These are phyloP conservation scores for Phortica okadai DNA, from an alignment of 2,888 invertebrate species.

Conservation along the genomic window DNA sequence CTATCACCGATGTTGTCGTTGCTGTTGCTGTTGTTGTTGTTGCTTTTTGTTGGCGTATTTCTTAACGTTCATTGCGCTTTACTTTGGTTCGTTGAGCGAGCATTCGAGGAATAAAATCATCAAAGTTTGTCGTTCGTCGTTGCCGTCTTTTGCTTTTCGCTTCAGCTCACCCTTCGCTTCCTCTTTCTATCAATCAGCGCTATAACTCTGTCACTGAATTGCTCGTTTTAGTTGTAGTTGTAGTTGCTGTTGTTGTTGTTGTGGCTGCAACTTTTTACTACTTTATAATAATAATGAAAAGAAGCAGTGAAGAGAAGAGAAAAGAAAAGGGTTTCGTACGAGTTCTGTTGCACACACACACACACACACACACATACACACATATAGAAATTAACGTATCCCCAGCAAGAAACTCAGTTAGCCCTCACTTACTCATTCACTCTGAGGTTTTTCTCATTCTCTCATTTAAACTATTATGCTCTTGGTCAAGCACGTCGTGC, in stretches of 20 bases:
- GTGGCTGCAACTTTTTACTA: neutral
- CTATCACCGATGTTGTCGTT: slow-evolving; percentile 32
- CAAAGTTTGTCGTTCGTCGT: slow-evolving; percentile 50
- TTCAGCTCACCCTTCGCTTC: neutral
- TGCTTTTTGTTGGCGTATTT: slow-evolving; percentile 42
- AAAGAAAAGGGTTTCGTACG: slow-evolving; percentile 11
- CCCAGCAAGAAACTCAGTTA: neutral
- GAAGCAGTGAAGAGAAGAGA: neutral
- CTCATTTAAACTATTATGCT: neutral
- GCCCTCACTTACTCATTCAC: neutral
- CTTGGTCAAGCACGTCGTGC: neutral
- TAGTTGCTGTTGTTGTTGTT: slow-evolving; percentile 36
- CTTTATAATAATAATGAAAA: slow-evolving; percentile 10
- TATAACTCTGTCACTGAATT: neutral
- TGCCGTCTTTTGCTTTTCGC: slow-evolving; percentile 40
- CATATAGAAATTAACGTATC: neutral
- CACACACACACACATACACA: neutral
- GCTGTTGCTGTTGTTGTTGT: slow-evolving; percentile 18
- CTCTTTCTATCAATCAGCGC: neutral
- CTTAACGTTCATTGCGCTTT: slow-evolving; percentile 66
- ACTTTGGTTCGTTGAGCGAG: slow-evolving; percentile 53
- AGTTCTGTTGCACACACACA: neutral
- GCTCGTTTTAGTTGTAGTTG: slow-evolving; percentile 30
- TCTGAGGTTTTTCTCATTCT: neutral
- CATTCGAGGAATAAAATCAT: slow-evolving; percentile 64